A percentile compares a stretch with the other conserved stretches of the same genome.
Conservation (phyloP, 2,888 invertebrate species). For the Dusona sp. region DNA sequence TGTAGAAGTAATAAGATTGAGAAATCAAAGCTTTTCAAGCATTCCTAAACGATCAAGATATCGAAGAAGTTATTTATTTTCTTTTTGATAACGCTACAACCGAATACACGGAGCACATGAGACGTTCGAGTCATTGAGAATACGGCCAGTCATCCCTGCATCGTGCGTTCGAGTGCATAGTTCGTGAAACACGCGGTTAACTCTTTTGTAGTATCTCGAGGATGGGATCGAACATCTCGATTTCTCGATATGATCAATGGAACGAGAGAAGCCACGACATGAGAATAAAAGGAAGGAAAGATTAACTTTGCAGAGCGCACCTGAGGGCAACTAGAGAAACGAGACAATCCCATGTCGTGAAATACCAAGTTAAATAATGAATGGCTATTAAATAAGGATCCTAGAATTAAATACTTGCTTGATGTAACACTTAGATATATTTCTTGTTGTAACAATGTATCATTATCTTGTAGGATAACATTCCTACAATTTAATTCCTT, state of each 20-base stretch:
- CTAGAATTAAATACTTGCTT: slow-evolving; percentile 50
- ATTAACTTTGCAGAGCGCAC: slow-evolving; percentile 35
- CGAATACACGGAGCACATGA: slow-evolving; percentile 21
- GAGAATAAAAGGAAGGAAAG: slow-evolving; percentile 51
- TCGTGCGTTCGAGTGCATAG: slow-evolving; percentile 34
- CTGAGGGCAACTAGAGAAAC: slow-evolving; percentile 1
- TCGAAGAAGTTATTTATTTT: slow-evolving; percentile 23
- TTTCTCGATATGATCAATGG: slow-evolving; percentile 59
- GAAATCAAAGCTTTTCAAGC: slow-evolving; percentile 46
- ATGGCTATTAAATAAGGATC: slow-evolving; percentile 55
- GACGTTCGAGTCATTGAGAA: slow-evolving; percentile 51
- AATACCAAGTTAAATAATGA: slow-evolving; percentile 66
- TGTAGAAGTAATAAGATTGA: slow-evolving; percentile 26
- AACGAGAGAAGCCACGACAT: slow-evolving; percentile 29
- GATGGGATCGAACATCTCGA: slow-evolving; percentile 62
- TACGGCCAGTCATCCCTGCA: slow-evolving; percentile 49
- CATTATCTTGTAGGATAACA: slow-evolving; percentile 48
- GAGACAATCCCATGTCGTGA: slow-evolving; percentile 64
- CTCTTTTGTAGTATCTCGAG: slow-evolving; percentile 37
- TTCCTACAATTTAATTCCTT: slow-evolving; percentile 53
- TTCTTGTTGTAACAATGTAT: slow-evolving; percentile 40
- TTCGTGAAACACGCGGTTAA: slow-evolving; percentile 26
- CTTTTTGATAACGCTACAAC: slow-evolving; percentile 12
- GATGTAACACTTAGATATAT: slow-evolving; percentile 67
- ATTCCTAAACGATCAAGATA: slow-evolving; percentile 34